Evolutionary conservation across 1,140 invertebrate genomes (phyloP), one percentile per base, ranked within the genome.

Genomic region (Meloidogyne floridensis): DNA sequence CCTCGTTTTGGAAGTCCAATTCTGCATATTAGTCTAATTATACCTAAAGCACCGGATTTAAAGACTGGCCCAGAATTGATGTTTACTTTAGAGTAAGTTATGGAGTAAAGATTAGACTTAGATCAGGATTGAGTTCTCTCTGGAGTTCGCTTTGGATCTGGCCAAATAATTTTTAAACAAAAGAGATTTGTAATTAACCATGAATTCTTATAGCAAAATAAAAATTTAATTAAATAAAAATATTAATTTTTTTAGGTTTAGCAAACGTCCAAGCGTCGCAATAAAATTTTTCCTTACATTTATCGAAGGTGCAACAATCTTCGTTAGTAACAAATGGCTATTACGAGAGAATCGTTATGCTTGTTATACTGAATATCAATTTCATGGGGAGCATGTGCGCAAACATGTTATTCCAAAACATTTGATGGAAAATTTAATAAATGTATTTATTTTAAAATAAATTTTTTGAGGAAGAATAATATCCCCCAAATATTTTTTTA

Each of bases 1-100:
- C 59, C 59, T 18, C 59, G 59, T 65, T 65, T 65, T 65, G 59
- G 59, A 3, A 65, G 59, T 65, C 59, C 59, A 65, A 65, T 65
- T n/a, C n/a, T 65, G 7, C 59, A 65, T 13, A 65, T 65, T n/a
- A 65, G 59, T 65, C n/a, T 65, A 18, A 65, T 65, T 65, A 65
- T 65, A n/a, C 59, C 59, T n/a, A 65, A 65, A 65, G 59, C 59
- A 65, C 59, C 59, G 7, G 59, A 65, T 65, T n/a, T 65, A 65
- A 65, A 65, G n/a, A 65, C 59, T 65, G 59, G 59, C 0, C 59
- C 59, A 5, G 59, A 65, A 65, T 65, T 65, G 7, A 65, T 65
- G 59, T 65, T 65, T 65, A 65, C 59, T 13, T 65, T 65, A 65
- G 59, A 65, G 59, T 18, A 65, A n/a, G 15, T 65, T 59, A 15